Conservation (phyloP, 2,113 vertebrate species). For the Tachysurus vachellii region DNA sequence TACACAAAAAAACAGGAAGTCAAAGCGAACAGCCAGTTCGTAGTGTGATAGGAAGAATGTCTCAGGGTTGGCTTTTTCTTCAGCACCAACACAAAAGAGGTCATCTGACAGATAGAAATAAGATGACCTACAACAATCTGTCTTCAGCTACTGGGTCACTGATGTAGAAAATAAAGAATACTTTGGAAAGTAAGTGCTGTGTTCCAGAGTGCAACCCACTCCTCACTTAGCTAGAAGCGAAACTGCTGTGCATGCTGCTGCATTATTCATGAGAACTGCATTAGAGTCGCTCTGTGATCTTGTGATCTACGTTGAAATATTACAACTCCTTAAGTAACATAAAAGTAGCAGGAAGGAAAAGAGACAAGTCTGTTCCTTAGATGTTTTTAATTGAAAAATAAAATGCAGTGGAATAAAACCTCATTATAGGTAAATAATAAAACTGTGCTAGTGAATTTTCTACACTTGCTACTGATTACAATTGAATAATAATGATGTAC, state of each 20-base stretch:
- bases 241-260: background rate
- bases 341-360: background rate
- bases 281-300: background rate
- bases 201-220: background rate
- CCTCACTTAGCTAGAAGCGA: background rate
- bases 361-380: background rate
- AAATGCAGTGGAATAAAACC: background rate
- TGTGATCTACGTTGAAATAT: background rate
- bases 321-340: background rate
- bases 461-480: background rate
- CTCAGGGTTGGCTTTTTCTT: background rate
- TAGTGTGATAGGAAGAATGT: background rate
- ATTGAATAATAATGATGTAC: background rate
- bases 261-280: background rate
- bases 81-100: background rate
- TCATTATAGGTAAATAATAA: background rate
- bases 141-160: background rate
- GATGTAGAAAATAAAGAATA: background rate
- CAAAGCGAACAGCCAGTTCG: background rate
- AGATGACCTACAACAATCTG: background rate
- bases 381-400: slow-evolving; percentile 27
- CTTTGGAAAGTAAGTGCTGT: background rate
- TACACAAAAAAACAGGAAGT: slow-evolving; percentile 43
- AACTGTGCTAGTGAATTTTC: background rate
- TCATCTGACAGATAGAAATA: background rate